Percentiles rank a stretch among this genome's conserved stretches.
These are phyloP conservation scores for Lepeophtheirus salmonis DNA, from an alignment of 1,140 invertebrate species.

Conservation along the genomic window DNA sequence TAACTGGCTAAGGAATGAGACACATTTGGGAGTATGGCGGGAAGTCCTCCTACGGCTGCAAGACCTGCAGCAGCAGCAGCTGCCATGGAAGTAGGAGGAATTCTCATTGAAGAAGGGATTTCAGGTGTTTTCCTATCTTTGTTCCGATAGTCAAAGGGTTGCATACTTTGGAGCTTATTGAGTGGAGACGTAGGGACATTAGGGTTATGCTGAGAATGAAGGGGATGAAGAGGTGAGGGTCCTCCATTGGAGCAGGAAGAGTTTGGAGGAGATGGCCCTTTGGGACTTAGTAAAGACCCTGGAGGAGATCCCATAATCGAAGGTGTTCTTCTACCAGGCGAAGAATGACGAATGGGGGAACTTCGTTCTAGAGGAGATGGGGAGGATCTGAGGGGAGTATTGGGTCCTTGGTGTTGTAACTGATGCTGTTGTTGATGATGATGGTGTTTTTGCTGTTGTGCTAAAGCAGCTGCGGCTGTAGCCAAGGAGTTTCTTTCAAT, in stretches of 20 bases:
- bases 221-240: constrained; percentile 37
- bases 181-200: constrained; percentile 48
- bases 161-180: constrained; percentile 77
- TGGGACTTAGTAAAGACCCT: constrained; percentile 20
- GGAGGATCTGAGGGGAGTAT: constrained; percentile 18
- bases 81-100: constrained; percentile 18
- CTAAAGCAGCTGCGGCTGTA: constrained; percentile 20
- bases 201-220: constrained; percentile 32
- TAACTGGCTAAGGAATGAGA: constrained; percentile 3
- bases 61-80: constrained; percentile 23
- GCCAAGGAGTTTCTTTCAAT: constrained; percentile 30
- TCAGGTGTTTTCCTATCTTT: constrained; percentile 31
- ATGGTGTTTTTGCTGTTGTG: constrained; percentile 19
- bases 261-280: constrained; percentile 21
- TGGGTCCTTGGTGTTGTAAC: constrained; percentile 22
- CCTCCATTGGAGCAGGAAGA: constrained; percentile 24
- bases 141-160: constrained; percentile 77
- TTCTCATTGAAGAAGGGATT: constrained; percentile 16
- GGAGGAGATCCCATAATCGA: constrained; percentile 25
- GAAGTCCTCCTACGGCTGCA: neutral
- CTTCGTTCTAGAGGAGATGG: constrained; percentile 21
- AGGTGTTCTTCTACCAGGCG: constrained; percentile 24
- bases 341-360: constrained; percentile 29
- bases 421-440: constrained; percentile 24
- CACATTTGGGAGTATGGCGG: constrained; percentile 9